phyloP scores from a whole-genome alignment of 2,797 vertebrate genomes.

The Phaenicophaeus curvirostris region DNA sequence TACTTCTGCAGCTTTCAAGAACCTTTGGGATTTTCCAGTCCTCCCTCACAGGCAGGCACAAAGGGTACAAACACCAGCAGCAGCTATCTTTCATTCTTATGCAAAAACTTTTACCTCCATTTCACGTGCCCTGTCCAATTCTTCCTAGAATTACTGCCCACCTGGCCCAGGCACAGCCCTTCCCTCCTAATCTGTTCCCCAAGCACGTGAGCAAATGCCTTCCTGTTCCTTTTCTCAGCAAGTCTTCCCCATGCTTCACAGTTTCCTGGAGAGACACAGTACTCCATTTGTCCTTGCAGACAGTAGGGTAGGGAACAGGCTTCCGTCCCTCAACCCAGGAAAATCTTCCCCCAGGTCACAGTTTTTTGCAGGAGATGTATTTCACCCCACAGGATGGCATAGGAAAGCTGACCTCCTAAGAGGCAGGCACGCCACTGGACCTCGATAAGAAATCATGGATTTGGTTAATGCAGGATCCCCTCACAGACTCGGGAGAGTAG shows the following conservation, averaged over 20 bases:
- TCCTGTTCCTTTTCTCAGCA: not conserved
- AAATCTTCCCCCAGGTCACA: not conserved
- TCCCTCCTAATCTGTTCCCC: not conserved
- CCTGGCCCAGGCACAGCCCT: not conserved
- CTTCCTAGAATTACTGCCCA: not conserved
- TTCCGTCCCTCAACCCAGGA: not conserved
- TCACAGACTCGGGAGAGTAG: accelerated
- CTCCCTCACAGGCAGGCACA: not conserved
- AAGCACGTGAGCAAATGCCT: accelerated
- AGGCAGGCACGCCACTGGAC: accelerated
- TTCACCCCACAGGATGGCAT: not conserved
- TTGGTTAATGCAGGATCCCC: not conserved
- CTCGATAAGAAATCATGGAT: not conserved
- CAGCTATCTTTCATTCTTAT: not conserved
- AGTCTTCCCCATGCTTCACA: not conserved
- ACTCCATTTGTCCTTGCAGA: not conserved
- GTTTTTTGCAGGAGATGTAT: not conserved
- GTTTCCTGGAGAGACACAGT: not conserved
- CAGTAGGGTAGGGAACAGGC: not conserved
- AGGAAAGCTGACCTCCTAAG: not conserved
- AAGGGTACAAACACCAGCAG: not conserved
- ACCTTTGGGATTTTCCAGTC: not conserved
- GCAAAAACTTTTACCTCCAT: not conserved
- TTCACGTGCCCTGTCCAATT: not conserved
- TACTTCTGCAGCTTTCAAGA: not conserved